phyloP scores from a whole-genome alignment of 1,140 invertebrate species.

The Platyura marginata region DNA sequence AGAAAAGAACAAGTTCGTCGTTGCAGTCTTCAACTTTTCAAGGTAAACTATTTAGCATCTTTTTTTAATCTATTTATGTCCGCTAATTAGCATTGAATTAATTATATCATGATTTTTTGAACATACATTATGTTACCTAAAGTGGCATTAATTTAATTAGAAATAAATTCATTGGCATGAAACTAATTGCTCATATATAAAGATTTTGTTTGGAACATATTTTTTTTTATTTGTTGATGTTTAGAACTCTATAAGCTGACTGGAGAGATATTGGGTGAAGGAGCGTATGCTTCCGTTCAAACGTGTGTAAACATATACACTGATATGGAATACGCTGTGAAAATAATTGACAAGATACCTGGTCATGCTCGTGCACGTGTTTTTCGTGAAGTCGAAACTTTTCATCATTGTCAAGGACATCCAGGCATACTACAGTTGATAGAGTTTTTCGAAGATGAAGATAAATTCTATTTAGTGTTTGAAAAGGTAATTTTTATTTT shows the following conservation, averaged over 20 bases:
- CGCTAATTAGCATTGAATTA: too few species aligned
- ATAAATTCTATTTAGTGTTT: conserved; percentile 93
- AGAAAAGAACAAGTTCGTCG: conserved; percentile 65
- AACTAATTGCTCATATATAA: too few species aligned
- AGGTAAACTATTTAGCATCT: conserved; percentile 37
- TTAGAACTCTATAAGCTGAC: conserved; percentile 88
- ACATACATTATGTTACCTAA: too few species aligned
- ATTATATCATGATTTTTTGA: too few species aligned
- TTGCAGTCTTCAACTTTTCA: conserved; percentile 75
- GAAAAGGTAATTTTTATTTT: conserved; percentile 85
- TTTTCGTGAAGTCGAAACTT: conserved; percentile 96
- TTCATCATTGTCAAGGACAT: conserved; percentile 92
- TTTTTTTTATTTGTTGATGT: conserved; percentile 8
- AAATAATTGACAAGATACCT: conserved; percentile 91
- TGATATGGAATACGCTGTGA: conserved; percentile 88
- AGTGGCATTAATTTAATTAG: too few species aligned
- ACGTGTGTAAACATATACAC: conserved; percentile 83
- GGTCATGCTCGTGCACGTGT: conserved; percentile 81
- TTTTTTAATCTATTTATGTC: too few species aligned
- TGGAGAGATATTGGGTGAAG: conserved; percentile 86
- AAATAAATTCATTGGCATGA: too few species aligned
- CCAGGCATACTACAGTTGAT: conserved; percentile 93
- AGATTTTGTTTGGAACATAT: too few species aligned
- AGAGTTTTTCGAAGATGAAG: conserved; percentile 94
- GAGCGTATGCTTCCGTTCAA: conserved; percentile 89